Conservation (phyloP, 2,888 invertebrate genomes). For the Limnephilus lunatus region DNA sequence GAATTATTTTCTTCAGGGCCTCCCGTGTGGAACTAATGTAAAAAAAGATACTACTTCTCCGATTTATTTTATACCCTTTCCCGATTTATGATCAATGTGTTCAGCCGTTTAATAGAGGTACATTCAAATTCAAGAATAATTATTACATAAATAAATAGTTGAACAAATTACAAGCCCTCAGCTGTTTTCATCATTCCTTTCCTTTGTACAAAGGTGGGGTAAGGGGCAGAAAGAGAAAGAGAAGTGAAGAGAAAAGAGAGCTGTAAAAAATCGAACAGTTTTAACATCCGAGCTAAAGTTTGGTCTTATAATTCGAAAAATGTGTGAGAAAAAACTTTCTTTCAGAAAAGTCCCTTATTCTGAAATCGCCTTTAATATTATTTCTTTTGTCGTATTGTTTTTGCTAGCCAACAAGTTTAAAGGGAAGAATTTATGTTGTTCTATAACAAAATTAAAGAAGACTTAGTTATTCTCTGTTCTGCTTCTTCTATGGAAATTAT, state of each 20-base stretch:
- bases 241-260: background rate
- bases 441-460: background rate
- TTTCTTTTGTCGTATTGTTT: background rate
- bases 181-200: background rate
- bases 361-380: background rate
- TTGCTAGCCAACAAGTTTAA: background rate
- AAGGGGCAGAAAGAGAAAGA: background rate
- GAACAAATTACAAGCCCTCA: background rate
- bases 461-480: background rate
- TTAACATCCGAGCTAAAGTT: conserved; percentile 13
- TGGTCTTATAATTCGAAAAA: conserved; percentile 4
- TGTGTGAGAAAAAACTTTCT: background rate
- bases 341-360: background rate
- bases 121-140: background rate
- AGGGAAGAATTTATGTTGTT: background rate
- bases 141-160: background rate
- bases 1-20: too few relatives aligned
- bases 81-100: too few relatives aligned
- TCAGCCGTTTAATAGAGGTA: too few relatives aligned
- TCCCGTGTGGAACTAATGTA: too few relatives aligned
- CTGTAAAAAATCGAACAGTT: conserved; percentile 14
- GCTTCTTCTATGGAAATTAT: background rate
- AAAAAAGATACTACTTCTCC: too few relatives aligned
- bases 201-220: background rate
- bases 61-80: too few relatives aligned